Evolutionary conservation across 2,888 invertebrate genomes (phyloP).

Genomic region (Serripes groenlandicus): DNA sequence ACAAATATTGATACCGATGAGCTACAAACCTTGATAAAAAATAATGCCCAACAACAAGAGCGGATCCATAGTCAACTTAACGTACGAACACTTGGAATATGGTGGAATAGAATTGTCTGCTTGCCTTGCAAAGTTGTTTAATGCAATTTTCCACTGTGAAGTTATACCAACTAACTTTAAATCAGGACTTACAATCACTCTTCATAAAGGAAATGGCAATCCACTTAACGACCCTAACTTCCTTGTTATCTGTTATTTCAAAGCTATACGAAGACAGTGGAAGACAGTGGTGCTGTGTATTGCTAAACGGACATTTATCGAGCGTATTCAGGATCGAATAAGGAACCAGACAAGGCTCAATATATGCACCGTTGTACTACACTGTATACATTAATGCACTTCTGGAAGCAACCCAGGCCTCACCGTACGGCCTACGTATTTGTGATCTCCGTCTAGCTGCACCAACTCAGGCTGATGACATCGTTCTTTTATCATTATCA

Average conservation of each 20-base stretch:
- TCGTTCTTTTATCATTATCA: slow-evolving; percentile 15
- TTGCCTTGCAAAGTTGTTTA: slow-evolving; percentile 3
- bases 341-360: slow-evolving; percentile 21
- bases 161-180: not conserved
- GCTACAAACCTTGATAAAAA: not conserved
- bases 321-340: slow-evolving; percentile 11
- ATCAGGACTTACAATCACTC: not conserved
- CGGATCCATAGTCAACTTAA: not conserved
- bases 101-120: not conserved
- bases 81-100: slow-evolving; percentile 16
- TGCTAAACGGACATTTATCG: not conserved
- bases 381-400: slow-evolving; percentile 22
- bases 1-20: not conserved
- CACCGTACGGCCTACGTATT: slow-evolving; percentile 16
- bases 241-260: slow-evolving; percentile 15
- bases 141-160: slow-evolving; percentile 2
- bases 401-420: not conserved
- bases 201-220: slow-evolving; percentile 11
- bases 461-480: slow-evolving; percentile 33
- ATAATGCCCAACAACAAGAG: slow-evolving; percentile 1
- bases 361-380: slow-evolving; percentile 24
- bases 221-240: slow-evolving; percentile 4
- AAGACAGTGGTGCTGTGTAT: too few species aligned
- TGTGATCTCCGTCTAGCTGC: not conserved
- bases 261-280: slow-evolving; percentile 14